Conservation (phyloP, 30 jellyfish, hydroid and myxozoan species). For the Cassiopea xamachana region DNA sequence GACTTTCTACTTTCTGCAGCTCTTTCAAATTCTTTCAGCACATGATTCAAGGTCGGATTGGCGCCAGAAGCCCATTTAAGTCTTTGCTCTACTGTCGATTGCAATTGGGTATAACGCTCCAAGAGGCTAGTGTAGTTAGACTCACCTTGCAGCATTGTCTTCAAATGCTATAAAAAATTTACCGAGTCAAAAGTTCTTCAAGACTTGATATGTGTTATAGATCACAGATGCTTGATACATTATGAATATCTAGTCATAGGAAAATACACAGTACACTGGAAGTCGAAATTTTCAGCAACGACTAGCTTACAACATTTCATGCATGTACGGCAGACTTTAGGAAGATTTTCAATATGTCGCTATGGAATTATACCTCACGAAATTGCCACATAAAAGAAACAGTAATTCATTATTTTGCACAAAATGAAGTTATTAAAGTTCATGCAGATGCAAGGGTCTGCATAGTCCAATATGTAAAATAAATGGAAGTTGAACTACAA, state of each 20-base stretch:
- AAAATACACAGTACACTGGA: background rate
- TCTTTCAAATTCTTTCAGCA: conserved; percentile 74
- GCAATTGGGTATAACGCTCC: conserved; percentile 86
- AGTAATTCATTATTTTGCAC: no score
- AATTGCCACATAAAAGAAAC: no score
- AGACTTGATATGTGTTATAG: no score
- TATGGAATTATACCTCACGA: no score
- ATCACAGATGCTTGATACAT: background rate
- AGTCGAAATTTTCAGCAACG: background rate
- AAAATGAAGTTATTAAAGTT: no score
- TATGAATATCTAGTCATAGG: background rate
- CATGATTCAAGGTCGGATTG: conserved; percentile 86
- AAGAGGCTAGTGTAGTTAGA: conserved; percentile 67
- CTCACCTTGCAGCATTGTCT: conserved; percentile 82
- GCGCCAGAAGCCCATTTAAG: conserved; percentile 98
- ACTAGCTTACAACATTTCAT: background rate
- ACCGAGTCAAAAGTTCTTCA: no score
- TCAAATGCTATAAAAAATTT: conserved; percentile 49
- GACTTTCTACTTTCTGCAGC: conserved; percentile 73
- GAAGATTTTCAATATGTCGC: no score
- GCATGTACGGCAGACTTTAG: no score
- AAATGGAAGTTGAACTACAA: no score
- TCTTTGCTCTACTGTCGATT: conserved; percentile 94
- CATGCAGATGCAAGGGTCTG: no score
- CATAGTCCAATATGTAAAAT: no score